phyloP scores from a whole-genome alignment of 1,140 invertebrate genomes.

The Leptinotarsa defecta region DNA sequence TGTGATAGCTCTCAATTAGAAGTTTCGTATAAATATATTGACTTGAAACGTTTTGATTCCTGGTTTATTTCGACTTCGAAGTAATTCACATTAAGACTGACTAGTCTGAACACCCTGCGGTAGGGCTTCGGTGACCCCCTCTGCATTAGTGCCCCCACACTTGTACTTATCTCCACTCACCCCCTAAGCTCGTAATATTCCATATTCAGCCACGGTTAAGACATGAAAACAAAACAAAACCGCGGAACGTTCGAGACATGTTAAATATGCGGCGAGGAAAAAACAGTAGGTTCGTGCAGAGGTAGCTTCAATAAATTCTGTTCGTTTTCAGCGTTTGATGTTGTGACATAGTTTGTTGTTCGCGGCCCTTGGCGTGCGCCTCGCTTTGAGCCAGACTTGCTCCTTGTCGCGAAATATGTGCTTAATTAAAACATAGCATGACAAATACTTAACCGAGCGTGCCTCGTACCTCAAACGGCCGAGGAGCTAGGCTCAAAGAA shows the following conservation, averaged over 20 bases:
- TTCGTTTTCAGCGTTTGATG: slow-evolving; percentile 46
- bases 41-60: too few species aligned
- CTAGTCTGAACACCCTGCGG: too few species aligned
- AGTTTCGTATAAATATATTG: too few species aligned
- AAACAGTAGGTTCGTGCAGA: slow-evolving; percentile 28
- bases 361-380: slow-evolving; percentile 41
- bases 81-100: too few species aligned
- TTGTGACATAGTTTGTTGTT: slow-evolving; percentile 41
- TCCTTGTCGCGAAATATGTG: slow-evolving; percentile 54
- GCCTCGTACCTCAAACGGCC: slow-evolving; percentile 51
- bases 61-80: too few species aligned
- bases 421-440: slow-evolving; percentile 57
- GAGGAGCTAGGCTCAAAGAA: slow-evolving; percentile 14
- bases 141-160: not conserved
- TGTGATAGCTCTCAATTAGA: too few species aligned
- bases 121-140: too few species aligned
- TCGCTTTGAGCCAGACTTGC: slow-evolving; percentile 45
- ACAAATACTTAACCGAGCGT: slow-evolving; percentile 55
- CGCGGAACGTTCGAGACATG: slow-evolving; percentile 11
- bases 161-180: too few species aligned
- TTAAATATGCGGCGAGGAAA: slow-evolving; percentile 19
- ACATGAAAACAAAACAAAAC: slow-evolving; percentile 15
- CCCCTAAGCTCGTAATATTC: not conserved
- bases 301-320: slow-evolving; percentile 34
- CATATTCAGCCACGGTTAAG: slow-evolving; percentile 12